Conservation (phyloP, 92 coral and sea anemone genomes). For the Palythoa grandis region DNA sequence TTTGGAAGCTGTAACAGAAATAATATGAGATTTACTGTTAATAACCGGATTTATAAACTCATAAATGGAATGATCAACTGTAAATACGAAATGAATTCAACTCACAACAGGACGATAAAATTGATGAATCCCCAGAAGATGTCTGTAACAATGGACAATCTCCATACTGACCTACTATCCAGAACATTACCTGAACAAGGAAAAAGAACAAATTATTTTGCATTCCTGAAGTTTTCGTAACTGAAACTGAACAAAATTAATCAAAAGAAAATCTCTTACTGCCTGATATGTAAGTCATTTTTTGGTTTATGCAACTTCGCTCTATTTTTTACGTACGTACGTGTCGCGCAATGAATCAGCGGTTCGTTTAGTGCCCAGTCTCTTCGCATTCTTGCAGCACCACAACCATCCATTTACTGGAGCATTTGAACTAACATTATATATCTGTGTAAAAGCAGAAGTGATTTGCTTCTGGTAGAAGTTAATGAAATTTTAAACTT, state of each 20-base stretch:
- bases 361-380: slow-evolving; percentile 31
- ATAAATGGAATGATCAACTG: neutral
- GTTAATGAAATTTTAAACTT: too few relatives aligned
- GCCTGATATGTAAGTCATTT: slow-evolving; percentile 82
- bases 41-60: neutral
- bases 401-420: neutral
- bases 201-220: slow-evolving; percentile 21
- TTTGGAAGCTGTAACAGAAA: slow-evolving; percentile 81
- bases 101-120: slow-evolving; percentile 94
- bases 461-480: too few relatives aligned
- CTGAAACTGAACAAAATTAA: neutral
- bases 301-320: neutral
- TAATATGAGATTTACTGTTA: slow-evolving; percentile 4
- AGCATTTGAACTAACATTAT: neutral
- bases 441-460: too few relatives aligned
- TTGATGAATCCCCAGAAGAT: slow-evolving; percentile 93
- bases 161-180: slow-evolving; percentile 90
- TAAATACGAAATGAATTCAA: neutral
- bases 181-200: slow-evolving; percentile 79
- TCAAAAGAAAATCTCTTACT: slow-evolving; percentile 58
- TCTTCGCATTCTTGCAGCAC: neutral
- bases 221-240: neutral
- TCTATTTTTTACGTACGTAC: neutral
- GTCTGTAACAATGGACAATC: slow-evolving; percentile 84
- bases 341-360: slow-evolving; percentile 42